Evolutionary conservation across 1,140 invertebrate genomes (phyloP).

Genomic region (Probaryconus sp.): DNA sequence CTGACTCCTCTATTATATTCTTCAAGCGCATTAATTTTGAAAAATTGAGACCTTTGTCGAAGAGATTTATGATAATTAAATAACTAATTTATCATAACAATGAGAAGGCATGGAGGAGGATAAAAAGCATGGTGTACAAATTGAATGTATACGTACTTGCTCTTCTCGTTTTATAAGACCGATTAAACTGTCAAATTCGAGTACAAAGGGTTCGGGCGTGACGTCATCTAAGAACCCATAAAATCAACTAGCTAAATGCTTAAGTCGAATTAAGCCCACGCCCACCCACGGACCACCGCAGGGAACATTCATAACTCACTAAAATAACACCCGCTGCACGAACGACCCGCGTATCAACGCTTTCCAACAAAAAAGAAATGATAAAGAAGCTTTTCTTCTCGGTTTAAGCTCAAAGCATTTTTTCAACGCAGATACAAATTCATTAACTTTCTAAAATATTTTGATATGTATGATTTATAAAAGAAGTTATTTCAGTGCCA

Average conservation of each 20-base stretch:
- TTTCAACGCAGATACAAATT: conserved; percentile 37
- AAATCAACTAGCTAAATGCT: conserved; percentile 70
- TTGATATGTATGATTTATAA: too few relatives aligned
- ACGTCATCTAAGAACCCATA: conserved; percentile 66
- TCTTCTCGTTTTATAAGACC: conserved; percentile 28
- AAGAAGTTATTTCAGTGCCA: too few relatives aligned
- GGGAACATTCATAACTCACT: conserved; percentile 62
- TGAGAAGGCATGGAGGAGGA: conserved; percentile 12
- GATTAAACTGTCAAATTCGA: conserved; percentile 61
- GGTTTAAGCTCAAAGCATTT: conserved; percentile 36
- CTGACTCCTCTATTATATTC: too few relatives aligned
- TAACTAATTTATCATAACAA: conserved; percentile 35
- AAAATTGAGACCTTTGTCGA: conserved; percentile 10
- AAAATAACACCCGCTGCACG: conserved; percentile 68
- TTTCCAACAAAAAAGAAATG: conserved; percentile 30
- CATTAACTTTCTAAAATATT: too few relatives aligned
- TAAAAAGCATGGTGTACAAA: conserved; percentile 39
- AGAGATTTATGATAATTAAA: conserved; percentile 39
- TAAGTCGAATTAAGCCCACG: conserved; percentile 68
- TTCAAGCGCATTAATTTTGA: conserved; percentile 23
- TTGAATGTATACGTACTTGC: conserved; percentile 26
- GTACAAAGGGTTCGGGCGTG: conserved; percentile 50
- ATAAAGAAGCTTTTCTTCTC: conserved; percentile 36
- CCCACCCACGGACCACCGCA: conserved; percentile 62
- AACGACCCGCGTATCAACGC: conserved; percentile 34